Evolutionary conservation across 2,888 invertebrate genomes (phyloP), one percentile per base, ranked within the genome.

Genomic region (Thyatira batis): DNA sequence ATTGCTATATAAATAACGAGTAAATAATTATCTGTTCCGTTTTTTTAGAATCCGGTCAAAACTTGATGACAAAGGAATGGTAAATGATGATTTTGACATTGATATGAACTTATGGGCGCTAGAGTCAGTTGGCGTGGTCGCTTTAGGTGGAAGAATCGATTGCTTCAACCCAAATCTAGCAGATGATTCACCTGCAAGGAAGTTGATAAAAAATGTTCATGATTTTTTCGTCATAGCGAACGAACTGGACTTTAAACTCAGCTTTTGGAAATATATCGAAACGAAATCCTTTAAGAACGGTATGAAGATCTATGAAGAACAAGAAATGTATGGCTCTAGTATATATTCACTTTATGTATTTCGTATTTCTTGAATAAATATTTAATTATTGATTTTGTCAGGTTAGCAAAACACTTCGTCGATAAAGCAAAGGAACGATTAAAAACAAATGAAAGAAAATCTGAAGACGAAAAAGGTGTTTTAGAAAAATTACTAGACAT

Each of bases 91-190:
- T 56, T 93, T 95, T 46, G 78, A 86, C 49, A 84, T 87, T 20
- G 93, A 94, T 76, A 82, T 94, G 67, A 92, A 93, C 60, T 89
- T 94, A 64, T 95, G 95, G 95, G 91, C 94, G 0, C 74, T 95
- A 27, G 95, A 95, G 73, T 94, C 93, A 0, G 82, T 87, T n/a
- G 84, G 77, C 0, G 75, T 87, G 48, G 84, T 91, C 0, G 87
- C 87, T 1, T 65, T 91, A 4, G 91, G 91, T 0, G 77, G 78
- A 6, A 77, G 90, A 0, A 67, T 91, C 0, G 84, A 85, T 51
- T 87, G 87, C 55, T 71, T 91, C 1, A 74, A 84, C 45, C 65
- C 78, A 0, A 76, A 84, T 46, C 60, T 89, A 9, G 66, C 83
- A 0, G 73, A 78, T 13, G 77, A 87, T 49, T 85, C 87, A 0